These are phyloP conservation scores for Euclidia mi DNA, from an alignment of 2,888 invertebrate species.

Conservation along the genomic window DNA sequence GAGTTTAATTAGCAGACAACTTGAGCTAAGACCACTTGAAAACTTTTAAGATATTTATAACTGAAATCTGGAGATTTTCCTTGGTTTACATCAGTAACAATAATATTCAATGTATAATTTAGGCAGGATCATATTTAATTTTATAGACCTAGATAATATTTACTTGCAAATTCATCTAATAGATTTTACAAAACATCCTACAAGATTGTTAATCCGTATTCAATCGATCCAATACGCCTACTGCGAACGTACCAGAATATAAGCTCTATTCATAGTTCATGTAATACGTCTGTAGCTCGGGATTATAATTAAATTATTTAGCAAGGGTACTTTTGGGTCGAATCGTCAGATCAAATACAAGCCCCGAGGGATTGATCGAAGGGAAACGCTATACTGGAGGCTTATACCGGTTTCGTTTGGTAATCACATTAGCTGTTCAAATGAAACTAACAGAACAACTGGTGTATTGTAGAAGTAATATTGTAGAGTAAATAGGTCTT, in stretches of 20 bases:
- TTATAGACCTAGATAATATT: no score
- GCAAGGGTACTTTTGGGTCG: slow-evolving; percentile 31
- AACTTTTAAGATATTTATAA: no score
- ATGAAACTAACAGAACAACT: neutral
- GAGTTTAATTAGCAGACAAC: no score
- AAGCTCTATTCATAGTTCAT: neutral
- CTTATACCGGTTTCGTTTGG: slow-evolving; percentile 4
- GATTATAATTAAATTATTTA: slow-evolving; percentile 38
- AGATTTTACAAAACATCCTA: no score
- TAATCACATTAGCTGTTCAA: slow-evolving; percentile 32
- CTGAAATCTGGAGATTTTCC: no score
- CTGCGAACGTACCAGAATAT: neutral
- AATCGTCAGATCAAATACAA: slow-evolving; percentile 32
- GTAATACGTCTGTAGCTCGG: slow-evolving; percentile 5
- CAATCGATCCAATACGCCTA: neutral
- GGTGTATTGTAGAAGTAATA: slow-evolving; percentile 6
- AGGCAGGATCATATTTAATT: no score
- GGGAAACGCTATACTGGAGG: slow-evolving; percentile 13
- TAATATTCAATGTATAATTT: no score
- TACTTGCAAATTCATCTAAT: no score
- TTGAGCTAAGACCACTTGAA: no score
- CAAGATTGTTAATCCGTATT: no score
- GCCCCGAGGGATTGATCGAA: slow-evolving; percentile 38
- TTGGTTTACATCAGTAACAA: no score
- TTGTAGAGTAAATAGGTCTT: neutral